Base-by-base conservation (phyloP, 1,140 invertebrate genomes). In the Orius laevigatus region DNA sequence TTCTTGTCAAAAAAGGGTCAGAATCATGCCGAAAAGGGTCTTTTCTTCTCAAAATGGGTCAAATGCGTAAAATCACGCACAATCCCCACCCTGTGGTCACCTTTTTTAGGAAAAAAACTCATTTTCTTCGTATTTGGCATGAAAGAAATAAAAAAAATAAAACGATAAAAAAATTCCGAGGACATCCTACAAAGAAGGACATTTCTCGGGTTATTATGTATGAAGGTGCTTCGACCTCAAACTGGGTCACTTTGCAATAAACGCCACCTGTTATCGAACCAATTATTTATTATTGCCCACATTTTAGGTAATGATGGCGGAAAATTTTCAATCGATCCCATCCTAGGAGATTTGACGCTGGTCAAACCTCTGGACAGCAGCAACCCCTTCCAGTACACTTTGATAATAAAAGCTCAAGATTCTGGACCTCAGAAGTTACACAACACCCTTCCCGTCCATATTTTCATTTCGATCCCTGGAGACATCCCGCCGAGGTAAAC, bases 351-450 rank as follows among this genome's bases (percentile, higher is more conserved):
- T 31, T 76, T 93, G 44, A 72, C 70, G 6, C 70, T 89, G 5
- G 73, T 78, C 5, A 74, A 80, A 53, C 73, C 76, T 54, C 67
- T 92, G 49, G 81, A 89, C 53, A 60, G 80, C 2, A 66, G 71
- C 45, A 66, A 74, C 25, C 56, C 61, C 49, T 73, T 73, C 10
- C 84, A 89, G 58, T 91, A 87, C 60, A 83, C 81, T 60, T 63
- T 95, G 8, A 67, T 78, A 40, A 76, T 94, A 6, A 79, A 79
- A 63, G 89, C 88, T 1, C 72, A 72, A 6, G 86, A 91, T 60
- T 74, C 79, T 54, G 87, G 88, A n/a, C 73, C 73, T 10, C 78
- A 80, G 3, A 70, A 81, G 0, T 63, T 84, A 16, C 73, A 76
- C 10, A 75, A 79, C 46, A 81, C 81, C 16, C 71, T 89, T 14